Evolutionary conservation across 64 coral and sea anemone species (phyloP), one percentile per base, ranked within the genome.

Genomic region (Porites australiensis): DNA sequence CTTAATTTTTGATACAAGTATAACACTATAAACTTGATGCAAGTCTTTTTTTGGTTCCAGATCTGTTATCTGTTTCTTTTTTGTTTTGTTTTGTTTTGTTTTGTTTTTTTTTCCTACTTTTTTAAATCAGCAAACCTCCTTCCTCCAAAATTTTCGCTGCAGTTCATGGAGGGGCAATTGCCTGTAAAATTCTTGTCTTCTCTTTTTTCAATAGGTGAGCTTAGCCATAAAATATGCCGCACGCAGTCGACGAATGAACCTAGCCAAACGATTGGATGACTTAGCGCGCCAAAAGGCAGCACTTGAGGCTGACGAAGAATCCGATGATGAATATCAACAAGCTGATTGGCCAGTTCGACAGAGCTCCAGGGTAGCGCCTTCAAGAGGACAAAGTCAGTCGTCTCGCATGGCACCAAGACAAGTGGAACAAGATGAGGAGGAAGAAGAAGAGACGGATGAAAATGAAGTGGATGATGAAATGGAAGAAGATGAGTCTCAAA

Each of bases 161-260:
- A 37, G 1, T 37, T 37, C 27, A 37, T 37, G 1, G 27, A 37
- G 27, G 0, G 27, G 1, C 27, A 37, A 37, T 37, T 37, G 1
- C 27, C 27, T 0, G 27, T 37, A 37, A 0, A 37, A 37, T 80
- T 58, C 11, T 16, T 58, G 0, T 16, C 55, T 45, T 47, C 8
- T 58, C 8, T 44, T 83, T 18, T 13, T 74, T 74, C 68, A 83
- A 45, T 19, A 99, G 98, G 98, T 99, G 20, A 99, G 98, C 20
- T 86, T 99, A 44, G 98, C 98, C 9, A 99, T 99, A 43, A 96
- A 94, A 74, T 99, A 99, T 79, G 98, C 98, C 21, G 91, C 98
- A 59, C 86, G 91, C 67, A 93, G 77, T 70, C 77, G 98, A 43
- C 68, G 89, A 68, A 99, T 99, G 89, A 96, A 99, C 61, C 83